Percentiles rank a stretch among this genome's conserved stretches.
Conservation (phyloP, 2,888 invertebrate species). For the Arge pagana region DNA sequence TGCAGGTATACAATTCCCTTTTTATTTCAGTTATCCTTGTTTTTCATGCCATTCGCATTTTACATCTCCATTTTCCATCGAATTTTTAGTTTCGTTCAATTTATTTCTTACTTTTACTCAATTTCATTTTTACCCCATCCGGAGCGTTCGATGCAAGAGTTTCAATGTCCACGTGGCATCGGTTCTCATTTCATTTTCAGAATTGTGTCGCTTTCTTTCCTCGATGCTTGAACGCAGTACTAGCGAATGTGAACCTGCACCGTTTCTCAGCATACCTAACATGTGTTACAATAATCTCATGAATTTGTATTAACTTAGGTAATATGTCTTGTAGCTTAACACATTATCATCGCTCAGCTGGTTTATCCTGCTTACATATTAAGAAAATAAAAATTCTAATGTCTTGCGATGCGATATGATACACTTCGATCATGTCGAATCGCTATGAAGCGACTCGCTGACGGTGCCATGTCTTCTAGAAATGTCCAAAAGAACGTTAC, state of each 20-base stretch:
- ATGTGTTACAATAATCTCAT: too few relatives aligned
- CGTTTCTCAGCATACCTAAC: too few relatives aligned
- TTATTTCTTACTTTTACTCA: neutral
- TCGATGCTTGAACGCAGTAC: neutral
- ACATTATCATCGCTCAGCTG: slow-evolving; percentile 18
- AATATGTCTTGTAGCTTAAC: too few relatives aligned
- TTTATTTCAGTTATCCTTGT: neutral
- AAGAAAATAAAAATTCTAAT: neutral
- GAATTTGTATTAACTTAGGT: too few relatives aligned
- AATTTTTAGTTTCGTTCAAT: neutral
- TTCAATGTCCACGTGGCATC: neutral
- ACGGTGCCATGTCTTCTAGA: slow-evolving; percentile 44
- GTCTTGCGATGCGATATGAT: neutral
- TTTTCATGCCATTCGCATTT: neutral
- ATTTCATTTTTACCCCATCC: too few relatives aligned
- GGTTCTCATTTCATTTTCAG: too few relatives aligned
- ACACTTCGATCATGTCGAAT: neutral
- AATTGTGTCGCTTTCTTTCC: too few relatives aligned
- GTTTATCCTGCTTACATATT: slow-evolving; percentile 15
- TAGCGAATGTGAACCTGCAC: slow-evolving; percentile 37
- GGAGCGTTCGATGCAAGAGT: neutral
- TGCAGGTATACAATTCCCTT: slow-evolving; percentile 38
- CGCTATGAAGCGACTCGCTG: too few relatives aligned
- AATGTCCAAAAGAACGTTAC: slow-evolving; percentile 59
- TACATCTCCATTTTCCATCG: too few relatives aligned